A percentile compares a stretch with the other conserved stretches of the same genome.
phyloP scores from a whole-genome alignment of 2,797 vertebrate species.

The Knipowitschia caucasica region DNA sequence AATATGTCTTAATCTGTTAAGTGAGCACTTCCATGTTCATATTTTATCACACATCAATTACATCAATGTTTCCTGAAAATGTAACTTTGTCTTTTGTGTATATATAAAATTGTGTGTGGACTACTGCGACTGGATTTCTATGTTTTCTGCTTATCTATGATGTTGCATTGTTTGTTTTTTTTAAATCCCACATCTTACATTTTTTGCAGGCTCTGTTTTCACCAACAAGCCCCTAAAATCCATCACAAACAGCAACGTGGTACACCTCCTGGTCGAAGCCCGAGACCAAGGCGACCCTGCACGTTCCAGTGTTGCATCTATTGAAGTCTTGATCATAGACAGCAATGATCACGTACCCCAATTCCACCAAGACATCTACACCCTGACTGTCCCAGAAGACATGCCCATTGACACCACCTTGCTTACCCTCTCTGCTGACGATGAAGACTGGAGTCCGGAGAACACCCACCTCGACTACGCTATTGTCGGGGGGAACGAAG shows the following conservation, averaged over 20 bases:
- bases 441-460: conserved; percentile 77
- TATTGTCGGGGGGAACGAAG: conserved; percentile 78
- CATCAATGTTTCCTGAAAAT: no score
- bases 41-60: no score
- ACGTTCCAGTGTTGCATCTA: conserved; percentile 71
- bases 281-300: conserved; percentile 79
- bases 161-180: not conserved
- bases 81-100: no score
- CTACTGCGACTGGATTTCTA: no score
- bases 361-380: conserved; percentile 78
- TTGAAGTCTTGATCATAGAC: conserved; percentile 79
- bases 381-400: conserved; percentile 80
- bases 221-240: conserved; percentile 66
- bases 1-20: no score
- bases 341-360: conserved; percentile 79
- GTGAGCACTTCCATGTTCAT: no score
- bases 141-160: no score
- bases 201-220: conserved; percentile 82
- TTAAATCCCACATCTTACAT: no score
- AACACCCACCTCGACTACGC: conserved; percentile 79
- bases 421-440: conserved; percentile 77
- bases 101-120: no score
- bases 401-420: conserved; percentile 71
- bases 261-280: conserved; percentile 85
- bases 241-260: conserved; percentile 60